Conservation (phyloP, 2,797 vertebrate genomes). For the Sebastes wilsoni region DNA sequence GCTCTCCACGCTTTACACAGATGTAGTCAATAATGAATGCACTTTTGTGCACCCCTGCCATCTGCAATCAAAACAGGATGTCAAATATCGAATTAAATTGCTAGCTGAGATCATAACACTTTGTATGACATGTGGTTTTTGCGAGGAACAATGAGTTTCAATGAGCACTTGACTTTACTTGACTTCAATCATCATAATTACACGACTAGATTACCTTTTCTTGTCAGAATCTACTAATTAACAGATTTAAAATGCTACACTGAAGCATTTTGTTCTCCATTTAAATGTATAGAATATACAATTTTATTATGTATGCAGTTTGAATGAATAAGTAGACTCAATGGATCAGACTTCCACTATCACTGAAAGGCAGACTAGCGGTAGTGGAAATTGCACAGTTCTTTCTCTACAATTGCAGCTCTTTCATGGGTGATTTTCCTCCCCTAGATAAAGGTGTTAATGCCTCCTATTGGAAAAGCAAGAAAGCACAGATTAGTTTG, state of each 20-base stretch:
- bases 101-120: conserved; percentile 5
- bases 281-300: neutral
- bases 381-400: neutral
- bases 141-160: conserved; percentile 24
- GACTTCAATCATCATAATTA: conserved; percentile 35
- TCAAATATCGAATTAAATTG: conserved; percentile 6
- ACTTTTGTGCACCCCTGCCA: neutral
- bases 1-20: neutral
- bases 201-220: conserved; percentile 23
- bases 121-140: neutral
- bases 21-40: neutral
- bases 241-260: neutral
- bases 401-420: conserved; percentile 6
- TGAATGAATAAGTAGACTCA: neutral
- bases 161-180: conserved; percentile 35
- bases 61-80: conserved; percentile 1
- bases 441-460: conserved; percentile 26
- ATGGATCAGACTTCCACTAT: conserved; percentile 16
- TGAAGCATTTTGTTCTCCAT: neutral
- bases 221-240: conserved; percentile 17
- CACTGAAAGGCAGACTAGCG: conserved; percentile 10
- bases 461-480: conserved; percentile 16
- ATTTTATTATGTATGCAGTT: neutral
- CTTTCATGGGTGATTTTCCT: conserved; percentile 15
- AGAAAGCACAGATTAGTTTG: conserved; percentile 23